Evolutionary conservation across 2,797 vertebrate species (phyloP), one percentile per base, ranked within the genome.

Genomic region (Chelmon rostratus): DNA sequence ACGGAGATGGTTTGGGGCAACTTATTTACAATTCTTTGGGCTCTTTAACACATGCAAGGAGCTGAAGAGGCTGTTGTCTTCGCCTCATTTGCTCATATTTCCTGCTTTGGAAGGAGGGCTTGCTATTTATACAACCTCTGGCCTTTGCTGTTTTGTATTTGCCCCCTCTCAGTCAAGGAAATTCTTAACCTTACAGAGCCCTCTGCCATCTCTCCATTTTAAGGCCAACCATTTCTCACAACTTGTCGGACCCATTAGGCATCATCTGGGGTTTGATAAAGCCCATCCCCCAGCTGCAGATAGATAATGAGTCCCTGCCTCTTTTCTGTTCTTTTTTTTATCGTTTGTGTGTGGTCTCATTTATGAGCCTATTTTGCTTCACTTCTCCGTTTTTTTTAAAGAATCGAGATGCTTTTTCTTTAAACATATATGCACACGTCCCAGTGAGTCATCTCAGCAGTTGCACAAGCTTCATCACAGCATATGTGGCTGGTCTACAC

Each of bases 81-180:
- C 75, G 71, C 64, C 68, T 86, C 68, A 40, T 66, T 53, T 52
- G 49, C 73, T 73, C 21, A 6, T 59, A 42, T 73, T 86, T 86
- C 82, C 86, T 87, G 79, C 33, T 21, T 6, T 35, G 59, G 53
- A 66, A 77, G 66, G 42, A 69, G 63, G 31, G 21, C 12, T 66
- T 44, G 57, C 76, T 91, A 65, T 93, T 91, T 90, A 71, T 81
- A 44, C 42, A 82, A 78, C 81, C 80, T 58, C 73, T 69, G 67
- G 58, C 80, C 82, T 78, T 25, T 58, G 31, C 35, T 76, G 37
- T 58, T 85, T 65, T 81, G 62, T 23, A 31, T 82, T 75, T 78
- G 72, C 71, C 73, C 74, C 42, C 4, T 44, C 50, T 66, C 50
- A 38, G 76, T 82, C 35, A 72, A 82, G 71, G 68, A 84, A 57